Conservation (phyloP, 2,113 vertebrate species). For the Thamnophis sirtalis region DNA sequence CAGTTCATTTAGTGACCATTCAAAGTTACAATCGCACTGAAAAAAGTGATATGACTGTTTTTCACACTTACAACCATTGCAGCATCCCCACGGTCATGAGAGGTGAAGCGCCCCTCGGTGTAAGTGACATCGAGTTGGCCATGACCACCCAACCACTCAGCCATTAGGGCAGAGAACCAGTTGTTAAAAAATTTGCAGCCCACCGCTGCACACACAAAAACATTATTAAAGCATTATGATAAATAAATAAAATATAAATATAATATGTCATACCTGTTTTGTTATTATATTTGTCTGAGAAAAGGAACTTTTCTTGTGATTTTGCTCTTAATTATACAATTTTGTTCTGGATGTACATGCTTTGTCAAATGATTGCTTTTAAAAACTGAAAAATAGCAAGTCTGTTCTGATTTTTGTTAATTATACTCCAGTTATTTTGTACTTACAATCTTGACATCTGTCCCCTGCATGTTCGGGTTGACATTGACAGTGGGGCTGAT, state of each 20-base stretch:
- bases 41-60: no score
- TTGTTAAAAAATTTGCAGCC: no score
- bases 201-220: no score
- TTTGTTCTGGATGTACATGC: neutral
- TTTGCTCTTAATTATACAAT: neutral
- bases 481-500: conserved; percentile 90
- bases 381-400: neutral
- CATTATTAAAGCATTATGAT: neutral
- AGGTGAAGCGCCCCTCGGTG: no score
- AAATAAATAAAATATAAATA: neutral
- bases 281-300: neutral
- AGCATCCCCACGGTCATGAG: no score
- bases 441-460: conserved; percentile 93
- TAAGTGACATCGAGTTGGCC: no score
- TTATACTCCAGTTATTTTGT: neutral
- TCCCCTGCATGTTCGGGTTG: conserved; percentile 89
- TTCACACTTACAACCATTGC: no score
- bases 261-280: neutral
- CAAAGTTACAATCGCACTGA: no score
- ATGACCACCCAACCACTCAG: no score
- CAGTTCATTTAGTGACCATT: no score
- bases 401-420: neutral
- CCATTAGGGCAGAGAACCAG: no score
- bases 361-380: neutral
- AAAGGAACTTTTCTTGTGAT: neutral